Evolutionary conservation across 2,797 vertebrate genomes (phyloP).

Genomic region (Sebastes vulpes): DNA sequence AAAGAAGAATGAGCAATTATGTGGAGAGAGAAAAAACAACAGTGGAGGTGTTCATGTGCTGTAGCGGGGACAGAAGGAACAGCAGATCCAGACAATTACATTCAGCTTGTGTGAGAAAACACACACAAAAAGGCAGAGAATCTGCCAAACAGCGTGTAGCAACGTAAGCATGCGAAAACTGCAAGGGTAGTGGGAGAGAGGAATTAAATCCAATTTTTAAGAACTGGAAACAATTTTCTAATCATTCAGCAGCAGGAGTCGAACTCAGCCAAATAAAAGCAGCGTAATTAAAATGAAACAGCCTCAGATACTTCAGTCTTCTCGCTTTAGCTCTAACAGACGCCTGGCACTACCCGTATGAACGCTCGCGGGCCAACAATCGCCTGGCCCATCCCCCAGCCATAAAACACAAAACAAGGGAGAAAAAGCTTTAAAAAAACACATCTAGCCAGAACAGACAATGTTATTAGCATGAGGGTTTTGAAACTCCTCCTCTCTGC

Average conservation of each 20-base stretch:
- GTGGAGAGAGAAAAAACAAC: background rate
- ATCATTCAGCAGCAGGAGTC: slow-evolving; percentile 89
- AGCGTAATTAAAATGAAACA: slow-evolving; percentile 87
- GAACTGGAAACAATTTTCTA: slow-evolving; percentile 93
- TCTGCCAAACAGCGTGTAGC: slow-evolving; percentile 49
- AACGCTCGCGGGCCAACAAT: slow-evolving; percentile 35
- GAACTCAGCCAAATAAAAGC: slow-evolving; percentile 88
- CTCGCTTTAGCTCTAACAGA: slow-evolving; percentile 50
- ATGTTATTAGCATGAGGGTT: slow-evolving; percentile 41
- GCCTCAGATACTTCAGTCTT: slow-evolving; percentile 58
- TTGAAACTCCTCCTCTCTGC: slow-evolving; percentile 32
- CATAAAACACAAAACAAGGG: slow-evolving; percentile 53
- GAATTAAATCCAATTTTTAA: slow-evolving; percentile 85
- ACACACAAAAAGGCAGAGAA: slow-evolving; percentile 38
- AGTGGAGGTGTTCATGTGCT: slow-evolving; percentile 37
- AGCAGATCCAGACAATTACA: slow-evolving; percentile 42
- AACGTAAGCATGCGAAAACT: slow-evolving; percentile 52
- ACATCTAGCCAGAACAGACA: slow-evolving; percentile 54
- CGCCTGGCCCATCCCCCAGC: slow-evolving; percentile 48
- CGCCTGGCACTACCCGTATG: slow-evolving; percentile 43
- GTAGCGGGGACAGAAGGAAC: background rate
- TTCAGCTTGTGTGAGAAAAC: slow-evolving; percentile 36
- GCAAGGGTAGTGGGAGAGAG: slow-evolving; percentile 62
- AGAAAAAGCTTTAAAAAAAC: slow-evolving; percentile 38
- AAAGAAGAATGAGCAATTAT: slow-evolving; percentile 29